Conservation (phyloP, 2,797 vertebrate genomes). For the Macrochelys suwanniensis region DNA sequence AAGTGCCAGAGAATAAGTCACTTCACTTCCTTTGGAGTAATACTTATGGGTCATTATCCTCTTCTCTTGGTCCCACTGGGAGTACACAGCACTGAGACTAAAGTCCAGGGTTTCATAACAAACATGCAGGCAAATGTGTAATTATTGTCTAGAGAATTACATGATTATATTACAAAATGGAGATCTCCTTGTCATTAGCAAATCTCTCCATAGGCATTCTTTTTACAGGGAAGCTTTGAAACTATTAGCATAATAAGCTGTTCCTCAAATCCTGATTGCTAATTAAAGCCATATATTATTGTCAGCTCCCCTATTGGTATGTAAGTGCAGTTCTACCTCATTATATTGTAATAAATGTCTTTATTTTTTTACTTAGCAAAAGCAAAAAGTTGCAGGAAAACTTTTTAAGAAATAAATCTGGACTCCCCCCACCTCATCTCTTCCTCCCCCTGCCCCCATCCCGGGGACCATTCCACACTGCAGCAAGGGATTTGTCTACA, state of each 20-base stretch:
- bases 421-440: background rate
- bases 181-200: conserved; percentile 66
- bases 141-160: conserved; percentile 66
- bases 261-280: conserved; percentile 66
- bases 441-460: background rate
- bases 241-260: conserved; percentile 45
- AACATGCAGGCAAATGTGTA: conserved; percentile 42
- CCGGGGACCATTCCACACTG: background rate
- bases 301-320: conserved; percentile 67
- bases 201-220: conserved; percentile 64
- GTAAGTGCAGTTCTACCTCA: conserved; percentile 58
- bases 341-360: conserved; percentile 69
- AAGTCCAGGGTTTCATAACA: conserved; percentile 52
- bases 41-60: background rate
- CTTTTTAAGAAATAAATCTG: background rate
- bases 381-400: conserved; percentile 29
- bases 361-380: background rate
- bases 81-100: background rate
- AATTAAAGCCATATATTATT: conserved; percentile 73
- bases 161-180: conserved; percentile 59
- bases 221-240: conserved; percentile 65
- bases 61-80: background rate
- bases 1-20: background rate
- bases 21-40: background rate
- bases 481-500: background rate